These are phyloP conservation scores for Stenodera caucasica DNA, from an alignment of 2,888 invertebrate species.

Conservation along the genomic window DNA sequence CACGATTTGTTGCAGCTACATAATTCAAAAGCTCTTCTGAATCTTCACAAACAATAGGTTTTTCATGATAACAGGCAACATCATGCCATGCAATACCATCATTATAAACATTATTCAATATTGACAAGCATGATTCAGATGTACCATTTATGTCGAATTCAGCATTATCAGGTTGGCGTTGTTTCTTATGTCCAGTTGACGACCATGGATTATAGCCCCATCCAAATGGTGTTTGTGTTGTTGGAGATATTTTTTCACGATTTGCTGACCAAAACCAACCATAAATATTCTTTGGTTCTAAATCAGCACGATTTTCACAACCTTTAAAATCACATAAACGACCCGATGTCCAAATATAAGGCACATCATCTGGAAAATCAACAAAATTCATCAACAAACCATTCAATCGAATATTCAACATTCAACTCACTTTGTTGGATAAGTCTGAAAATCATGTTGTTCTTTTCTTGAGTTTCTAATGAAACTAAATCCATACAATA, in stretches of 20 bases:
- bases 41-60: slow-evolving; percentile 89
- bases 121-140: slow-evolving; percentile 82
- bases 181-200: slow-evolving; percentile 87
- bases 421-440: slow-evolving; percentile 76
- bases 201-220: slow-evolving; percentile 90
- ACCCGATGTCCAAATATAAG: slow-evolving; percentile 93
- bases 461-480: slow-evolving; percentile 87
- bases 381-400: slow-evolving; percentile 13
- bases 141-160: slow-evolving; percentile 89
- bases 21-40: slow-evolving; percentile 85
- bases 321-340: slow-evolving; percentile 92
- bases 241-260: slow-evolving; percentile 82
- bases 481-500: slow-evolving; percentile 94
- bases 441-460: slow-evolving; percentile 84
- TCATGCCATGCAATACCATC: slow-evolving; percentile 95
- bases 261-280: slow-evolving; percentile 96
- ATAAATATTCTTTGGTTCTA: slow-evolving; percentile 81
- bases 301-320: slow-evolving; percentile 81
- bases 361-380: slow-evolving; percentile 70
- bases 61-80: slow-evolving; percentile 91
- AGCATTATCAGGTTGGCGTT: slow-evolving; percentile 85
- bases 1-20: slow-evolving; percentile 81
- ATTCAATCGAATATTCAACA: neutral
- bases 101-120: slow-evolving; percentile 90
- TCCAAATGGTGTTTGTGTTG: slow-evolving; percentile 71